Percentiles rank a stretch among this genome's conserved stretches.
phyloP scores from a whole-genome alignment of 1,140 invertebrate species.

The Tigriopus japonicus region DNA sequence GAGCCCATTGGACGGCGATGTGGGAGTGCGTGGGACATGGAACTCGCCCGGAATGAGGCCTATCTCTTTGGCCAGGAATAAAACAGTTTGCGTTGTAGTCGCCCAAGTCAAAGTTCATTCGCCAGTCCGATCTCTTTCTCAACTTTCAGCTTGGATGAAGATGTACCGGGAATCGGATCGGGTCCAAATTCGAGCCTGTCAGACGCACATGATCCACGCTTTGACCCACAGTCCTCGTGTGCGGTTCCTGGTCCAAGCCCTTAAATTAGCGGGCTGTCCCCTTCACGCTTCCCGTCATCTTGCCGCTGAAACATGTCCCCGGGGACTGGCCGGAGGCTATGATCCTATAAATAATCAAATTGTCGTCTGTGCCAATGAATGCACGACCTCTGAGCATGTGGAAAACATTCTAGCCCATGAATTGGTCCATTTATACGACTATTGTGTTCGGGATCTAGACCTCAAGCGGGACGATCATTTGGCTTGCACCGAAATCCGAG shows the following conservation, averaged over 20 bases:
- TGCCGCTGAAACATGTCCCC: conserved; percentile 72
- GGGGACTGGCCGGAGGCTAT: conserved; percentile 67
- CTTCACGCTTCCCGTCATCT: conserved; percentile 46
- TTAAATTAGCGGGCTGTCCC: conserved; percentile 19
- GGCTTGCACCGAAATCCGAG: conserved; percentile 82
- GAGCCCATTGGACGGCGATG: conserved; percentile 75
- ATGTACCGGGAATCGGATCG: background rate
- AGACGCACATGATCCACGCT: background rate
- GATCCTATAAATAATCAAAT: conserved; percentile 74
- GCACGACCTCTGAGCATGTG: conserved; percentile 38
- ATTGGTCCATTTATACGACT: conserved; percentile 92
- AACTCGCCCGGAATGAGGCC: conserved; percentile 52
- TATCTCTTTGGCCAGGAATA: conserved; percentile 51
- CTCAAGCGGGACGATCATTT: conserved; percentile 78
- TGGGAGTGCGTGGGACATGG: conserved; percentile 48
- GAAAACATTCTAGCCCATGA: conserved; percentile 71
- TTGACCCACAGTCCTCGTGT: conserved; percentile 10
- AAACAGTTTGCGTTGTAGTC: conserved; percentile 10
- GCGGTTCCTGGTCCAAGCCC: conserved; percentile 8
- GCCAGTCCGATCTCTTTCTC: background rate
- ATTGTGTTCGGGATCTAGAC: conserved; percentile 67
- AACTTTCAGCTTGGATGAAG: background rate
- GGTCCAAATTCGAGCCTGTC: background rate
- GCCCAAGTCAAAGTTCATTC: conserved; percentile 7
- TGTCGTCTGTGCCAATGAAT: conserved; percentile 74